Percentiles rank a stretch among this genome's conserved stretches.
phyloP scores from a whole-genome alignment of 2,113 vertebrate genomes.

The Scomber scombrus region DNA sequence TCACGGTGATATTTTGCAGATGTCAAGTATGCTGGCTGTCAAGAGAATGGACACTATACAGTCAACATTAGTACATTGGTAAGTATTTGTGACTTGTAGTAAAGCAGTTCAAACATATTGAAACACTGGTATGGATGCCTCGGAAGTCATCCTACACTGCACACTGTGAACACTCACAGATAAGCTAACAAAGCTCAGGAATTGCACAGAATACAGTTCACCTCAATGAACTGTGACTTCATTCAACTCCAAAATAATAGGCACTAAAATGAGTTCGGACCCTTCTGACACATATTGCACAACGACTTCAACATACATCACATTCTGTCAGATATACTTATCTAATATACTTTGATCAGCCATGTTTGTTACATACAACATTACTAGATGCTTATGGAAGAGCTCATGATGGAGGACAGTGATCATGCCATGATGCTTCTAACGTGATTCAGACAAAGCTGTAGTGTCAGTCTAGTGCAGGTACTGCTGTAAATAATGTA shows the following conservation, averaged over 20 bases:
- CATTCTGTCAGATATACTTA: not conserved
- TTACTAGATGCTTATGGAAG: not conserved
- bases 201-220: constrained; percentile 1
- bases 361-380: not conserved
- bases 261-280: constrained; percentile 45
- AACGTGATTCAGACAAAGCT: not conserved
- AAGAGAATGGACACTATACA: not conserved
- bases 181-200: constrained; percentile 8
- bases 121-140: no score
- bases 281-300: constrained; percentile 34
- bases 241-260: constrained; percentile 32
- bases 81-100: not conserved
- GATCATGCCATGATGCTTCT: not conserved
- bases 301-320: not conserved
- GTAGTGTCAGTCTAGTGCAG: no score
- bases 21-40: not conserved
- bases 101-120: no score
- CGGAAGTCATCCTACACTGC: not conserved
- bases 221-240: not conserved
- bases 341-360: constrained; percentile 9
- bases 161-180: constrained; percentile 17
- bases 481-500: constrained; percentile 1
- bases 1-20: no score
- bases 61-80: no score
- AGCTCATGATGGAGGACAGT: not conserved